A percentile compares a stretch with the other conserved stretches of the same genome.
These are phyloP conservation scores for Hydropsyche betteni DNA, from an alignment of 2,888 invertebrate species.

Conservation along the genomic window DNA sequence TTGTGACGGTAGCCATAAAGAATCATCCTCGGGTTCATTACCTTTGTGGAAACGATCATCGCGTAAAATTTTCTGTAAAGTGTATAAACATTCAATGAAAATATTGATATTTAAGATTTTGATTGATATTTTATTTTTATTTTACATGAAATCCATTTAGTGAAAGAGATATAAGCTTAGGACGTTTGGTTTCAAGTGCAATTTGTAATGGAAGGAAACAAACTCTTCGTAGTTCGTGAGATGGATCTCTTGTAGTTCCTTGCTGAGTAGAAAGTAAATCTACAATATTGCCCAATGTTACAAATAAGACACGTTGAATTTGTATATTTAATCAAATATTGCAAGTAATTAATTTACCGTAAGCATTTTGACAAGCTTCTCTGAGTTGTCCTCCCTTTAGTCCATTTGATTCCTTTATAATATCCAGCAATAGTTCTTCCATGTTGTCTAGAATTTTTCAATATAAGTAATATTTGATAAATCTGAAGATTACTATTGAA, in stretches of 20 bases:
- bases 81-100: conserved; percentile 16
- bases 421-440: conserved; percentile 88
- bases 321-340: not conserved
- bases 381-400: conserved; percentile 79
- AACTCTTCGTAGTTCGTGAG: conserved; percentile 83
- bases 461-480: too few relatives aligned
- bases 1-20: conserved; percentile 92
- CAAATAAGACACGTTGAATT: conserved; percentile 5
- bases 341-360: conserved; percentile 70
- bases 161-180: conserved; percentile 83
- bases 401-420: conserved; percentile 85
- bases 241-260: conserved; percentile 79
- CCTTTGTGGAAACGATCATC: conserved; percentile 93
- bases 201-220: conserved; percentile 87
- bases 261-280: conserved; percentile 85
- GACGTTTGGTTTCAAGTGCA: conserved; percentile 86
- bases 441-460: conserved; percentile 59
- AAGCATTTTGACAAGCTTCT: conserved; percentile 86
- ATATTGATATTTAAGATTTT: conserved; percentile 34
- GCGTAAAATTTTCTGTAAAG: conserved; percentile 81
- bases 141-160: conserved; percentile 88
- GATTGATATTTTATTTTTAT: conserved; percentile 29
- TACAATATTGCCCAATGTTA: conserved; percentile 55
- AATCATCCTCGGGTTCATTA: conserved; percentile 90
- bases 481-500: too few relatives aligned